These are phyloP conservation scores for Macrobrachium rosenbergii DNA, from an alignment of 1,140 invertebrate species.

Conservation along the genomic window DNA sequence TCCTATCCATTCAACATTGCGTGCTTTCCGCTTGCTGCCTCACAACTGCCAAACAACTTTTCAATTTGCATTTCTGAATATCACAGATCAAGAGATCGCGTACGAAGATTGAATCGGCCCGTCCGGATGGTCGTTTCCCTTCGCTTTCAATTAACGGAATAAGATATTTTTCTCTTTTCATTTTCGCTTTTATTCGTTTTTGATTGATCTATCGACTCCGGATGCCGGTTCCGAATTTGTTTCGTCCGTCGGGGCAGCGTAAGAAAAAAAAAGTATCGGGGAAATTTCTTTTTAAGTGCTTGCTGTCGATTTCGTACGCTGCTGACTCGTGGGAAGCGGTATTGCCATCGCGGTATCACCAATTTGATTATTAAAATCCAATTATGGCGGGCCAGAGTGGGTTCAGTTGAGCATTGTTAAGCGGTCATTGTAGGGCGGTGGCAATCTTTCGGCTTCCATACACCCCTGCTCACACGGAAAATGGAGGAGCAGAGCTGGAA, in stretches of 20 bases:
- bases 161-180: no score
- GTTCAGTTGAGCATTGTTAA: conserved; percentile 21
- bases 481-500: background rate
- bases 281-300: background rate
- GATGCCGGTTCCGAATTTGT: no score
- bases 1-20: conserved; percentile 11
- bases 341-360: conserved; percentile 33
- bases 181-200: no score
- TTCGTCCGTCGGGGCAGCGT: no score
- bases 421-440: conserved; percentile 27
- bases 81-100: conserved; percentile 1
- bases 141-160: no score
- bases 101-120: background rate
- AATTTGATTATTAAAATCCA: conserved; percentile 63
- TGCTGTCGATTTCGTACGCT: conserved; percentile 16
- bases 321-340: conserved; percentile 49
- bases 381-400: conserved; percentile 41
- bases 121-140: no score
- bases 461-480: background rate
- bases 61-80: conserved; percentile 61
- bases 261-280: no score
- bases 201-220: no score
- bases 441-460: background rate
- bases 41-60: conserved; percentile 57
- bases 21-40: conserved; percentile 41